Base-by-base conservation (phyloP, 2,888 invertebrate genomes). In the Dioctria rufipes region DNA sequence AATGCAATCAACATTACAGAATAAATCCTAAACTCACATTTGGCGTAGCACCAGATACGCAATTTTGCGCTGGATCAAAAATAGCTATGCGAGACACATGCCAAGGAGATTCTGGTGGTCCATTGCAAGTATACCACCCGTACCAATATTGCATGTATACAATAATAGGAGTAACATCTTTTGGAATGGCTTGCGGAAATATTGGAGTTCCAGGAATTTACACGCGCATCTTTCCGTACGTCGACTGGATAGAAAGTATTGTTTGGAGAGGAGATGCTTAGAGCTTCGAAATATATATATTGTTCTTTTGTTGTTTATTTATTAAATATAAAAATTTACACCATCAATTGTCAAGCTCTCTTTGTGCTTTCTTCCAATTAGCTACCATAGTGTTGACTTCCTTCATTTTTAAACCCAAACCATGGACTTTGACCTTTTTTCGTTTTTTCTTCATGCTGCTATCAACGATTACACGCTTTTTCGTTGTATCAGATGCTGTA, bases 341-440 rank as follows among this genome's bases (percentile, higher is more conserved):
- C 42, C 42, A 40, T 67, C 37, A 58, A 67, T 79, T 66, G 11
- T 79, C 82, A 51, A 86, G 87, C 84, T 92, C 91, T 83, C 91
- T 90, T 86, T 93, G 93, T 63, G 93, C 92, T 85, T 92, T 92
- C 87, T 93, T 93, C 94, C 94, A 94, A 84, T 94, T 94, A 78
- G 93, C 92, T 0, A 94, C 93, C 86, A 94, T 89, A 63, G 92
- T 91, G 2, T 93, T 92, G 46, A 94, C 92, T 82, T 92, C 92
- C 86, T 93, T 93, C 86, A 93, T 93, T 87, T 93, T 93, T 88
- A 93, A 90, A 4, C 92, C 89, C 60, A 93, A 88, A n/a, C 92
- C 92, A 75, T 90, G 89, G 2, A 89, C 88, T 60, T 82, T 81
- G 60, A 92, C 85, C 88, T 89, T 84, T 88, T 89, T 42, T 83